Evolutionary conservation across 2,797 vertebrate genomes (phyloP), one percentile per base, ranked within the genome.

Genomic region (Peromyscus attwateri): DNA sequence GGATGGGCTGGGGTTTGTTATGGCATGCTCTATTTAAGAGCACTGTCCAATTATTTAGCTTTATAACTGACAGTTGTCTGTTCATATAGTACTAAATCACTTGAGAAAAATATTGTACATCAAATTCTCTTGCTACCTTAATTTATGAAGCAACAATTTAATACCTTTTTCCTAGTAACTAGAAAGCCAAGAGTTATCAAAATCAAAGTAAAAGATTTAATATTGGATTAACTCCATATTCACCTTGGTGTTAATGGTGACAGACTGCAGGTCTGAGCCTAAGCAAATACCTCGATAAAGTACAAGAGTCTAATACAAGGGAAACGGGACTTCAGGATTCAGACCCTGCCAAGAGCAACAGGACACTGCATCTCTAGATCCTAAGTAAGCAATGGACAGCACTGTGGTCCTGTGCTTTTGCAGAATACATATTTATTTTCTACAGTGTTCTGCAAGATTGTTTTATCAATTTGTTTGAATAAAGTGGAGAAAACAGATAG

Each of bases 401-500:
- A 57, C 37, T 57, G 62, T 62, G 77, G 92, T 40, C 62, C 87
- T 17, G 85, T 12, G n/a, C 68, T 85, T 85, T 49, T 76, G 37
- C 29, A 88, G 83, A 92, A 34, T 62, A 92, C 49, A 29, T 46
- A 52, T 85, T 82, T 76, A 93, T 92, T 95, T 94, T n/a, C 62
- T 68, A 57, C 46, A 87, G 55, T 66, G 8, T 46, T 96, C 60
- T 1, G 11, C 68, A 87, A 91, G 23, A 55, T 29, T 75, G 46
- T 68, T 88, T 90, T 29, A 96, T 57, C 88, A 79, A 87, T 89
- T 82, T 93, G 94, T 88, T 95, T 27, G 1, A 13, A 62, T 94
- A 81, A 60, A 11, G 6, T 34, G 40, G 40, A 52, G 19, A 68
- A 85, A 87, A 84, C 12, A 97, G 19, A 87, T 21, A 92, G 62